Evolutionary conservation across 2,888 invertebrate genomes (phyloP), one percentile per base, ranked within the genome.

Genomic region (Biston betularia): DNA sequence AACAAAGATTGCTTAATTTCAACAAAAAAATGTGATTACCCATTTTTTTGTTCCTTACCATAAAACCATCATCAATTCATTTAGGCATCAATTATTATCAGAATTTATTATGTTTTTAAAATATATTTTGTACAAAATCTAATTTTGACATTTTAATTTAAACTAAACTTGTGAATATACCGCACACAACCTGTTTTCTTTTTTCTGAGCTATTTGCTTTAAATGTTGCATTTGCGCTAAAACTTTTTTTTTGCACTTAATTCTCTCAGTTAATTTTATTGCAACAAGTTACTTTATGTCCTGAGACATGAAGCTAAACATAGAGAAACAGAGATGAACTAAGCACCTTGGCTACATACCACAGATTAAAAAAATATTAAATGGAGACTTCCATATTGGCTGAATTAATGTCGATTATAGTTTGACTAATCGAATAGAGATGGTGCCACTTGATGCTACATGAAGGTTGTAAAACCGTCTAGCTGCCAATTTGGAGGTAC

Each of bases 171-270:
- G 46, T 56, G 42, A 63, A 58, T 68, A 65, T 70, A 46, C 46
- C 44, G 54, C 55, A 63, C 63, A 57, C 61, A 34, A 59, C 61
- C 46, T 56, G 57, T 53, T 42, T 48, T 63, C 62, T 63, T 45
- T 68, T 61, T 54, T 59, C 50, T 65, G 67, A 75, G 44, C 67
- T 74, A 68, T 76, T 33, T 72, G 85, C 84, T 85, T 84, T 81
- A 75, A 73, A 74, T 83, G 80, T 82, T 77, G 80, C 82, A 82
- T 81, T 61, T 63, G 46, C 49, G 62, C 61, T 65, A 71, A 33
- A 61, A 61, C 42, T 42, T 35, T 44, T 24, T 34, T 55, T 45
- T 46, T 34, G 48, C 68, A 69, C 63, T 67, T 68, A 38, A 38
- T 42, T 44, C 42, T 55, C 24, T 52, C 34, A 44, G 11, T 61